These are phyloP conservation scores for Florisuga fusca DNA, from an alignment of 2,797 vertebrate species.

Conservation along the genomic window DNA sequence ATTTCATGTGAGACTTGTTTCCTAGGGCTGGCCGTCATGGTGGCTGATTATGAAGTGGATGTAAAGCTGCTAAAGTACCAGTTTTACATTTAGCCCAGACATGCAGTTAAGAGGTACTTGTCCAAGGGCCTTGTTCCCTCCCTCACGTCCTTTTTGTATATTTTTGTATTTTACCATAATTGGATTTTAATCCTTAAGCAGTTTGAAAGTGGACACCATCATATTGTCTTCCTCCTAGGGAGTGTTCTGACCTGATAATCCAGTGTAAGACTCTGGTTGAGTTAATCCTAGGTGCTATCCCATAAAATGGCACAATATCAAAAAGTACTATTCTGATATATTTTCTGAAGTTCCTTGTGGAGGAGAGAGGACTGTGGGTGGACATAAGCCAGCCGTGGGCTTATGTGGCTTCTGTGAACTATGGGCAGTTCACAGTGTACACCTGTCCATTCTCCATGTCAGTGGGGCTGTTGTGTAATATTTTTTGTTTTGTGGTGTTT, in stretches of 20 bases:
- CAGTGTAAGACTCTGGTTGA: not conserved
- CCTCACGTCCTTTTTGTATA: not conserved
- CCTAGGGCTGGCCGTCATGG: accelerated
- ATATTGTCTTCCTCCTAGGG: not conserved
- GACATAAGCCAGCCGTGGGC: not conserved
- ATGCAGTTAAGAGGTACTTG: not conserved
- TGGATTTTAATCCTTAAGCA: not conserved
- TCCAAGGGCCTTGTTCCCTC: not conserved
- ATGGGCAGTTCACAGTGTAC: not conserved
- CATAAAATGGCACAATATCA: not conserved
- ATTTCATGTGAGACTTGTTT: not conserved
- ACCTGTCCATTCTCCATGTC: not conserved
- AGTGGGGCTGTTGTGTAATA: accelerated
- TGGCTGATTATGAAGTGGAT: not conserved
- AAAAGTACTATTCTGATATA: not conserved
- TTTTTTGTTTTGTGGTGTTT: not conserved
- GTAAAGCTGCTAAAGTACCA: not conserved
- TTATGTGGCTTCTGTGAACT: not conserved
- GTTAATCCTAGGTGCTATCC: not conserved
- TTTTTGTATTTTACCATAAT: not conserved
- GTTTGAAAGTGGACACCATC: not conserved
- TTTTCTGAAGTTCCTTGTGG: not conserved
- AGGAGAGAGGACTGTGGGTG: not conserved
- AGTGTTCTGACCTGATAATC: not conserved
- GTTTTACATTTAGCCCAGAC: not conserved